Conservation (phyloP, 1,140 invertebrate genomes). For the Maconellicoccus hirsutus region DNA sequence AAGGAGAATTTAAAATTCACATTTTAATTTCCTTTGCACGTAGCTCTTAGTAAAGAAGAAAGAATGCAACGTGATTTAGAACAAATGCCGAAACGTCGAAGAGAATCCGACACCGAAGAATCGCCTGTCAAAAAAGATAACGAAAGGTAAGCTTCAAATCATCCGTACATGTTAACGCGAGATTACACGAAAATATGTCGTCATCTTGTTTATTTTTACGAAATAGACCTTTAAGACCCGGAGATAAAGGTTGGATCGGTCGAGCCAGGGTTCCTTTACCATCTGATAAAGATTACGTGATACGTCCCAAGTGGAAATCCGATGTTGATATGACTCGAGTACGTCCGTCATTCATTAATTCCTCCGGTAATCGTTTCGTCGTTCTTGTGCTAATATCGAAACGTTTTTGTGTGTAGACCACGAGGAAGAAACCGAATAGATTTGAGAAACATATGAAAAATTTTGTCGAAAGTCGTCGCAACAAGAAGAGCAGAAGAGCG, state of each 20-base stretch:
- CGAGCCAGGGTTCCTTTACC: conserved; percentile 88
- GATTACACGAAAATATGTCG: too few relatives aligned
- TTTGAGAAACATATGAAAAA: conserved; percentile 86
- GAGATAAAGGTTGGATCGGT: conserved; percentile 89
- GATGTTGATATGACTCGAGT: conserved; percentile 74
- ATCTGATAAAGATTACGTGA: conserved; percentile 93
- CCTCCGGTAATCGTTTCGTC: neutral
- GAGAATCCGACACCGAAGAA: conserved; percentile 32
- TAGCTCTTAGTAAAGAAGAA: conserved; percentile 70
- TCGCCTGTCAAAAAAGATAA: conserved; percentile 12
- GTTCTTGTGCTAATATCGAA: neutral
- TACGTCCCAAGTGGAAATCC: conserved; percentile 80
- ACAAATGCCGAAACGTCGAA: conserved; percentile 61
- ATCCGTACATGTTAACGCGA: too few relatives aligned
- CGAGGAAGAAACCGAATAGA: conserved; percentile 69
- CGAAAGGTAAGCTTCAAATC: neutral
- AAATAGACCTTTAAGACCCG: conserved; percentile 52
- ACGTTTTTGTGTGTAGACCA: conserved; percentile 40
- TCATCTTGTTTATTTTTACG: too few relatives aligned
- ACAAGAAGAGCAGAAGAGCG: conserved; percentile 62
- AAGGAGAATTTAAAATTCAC: too few relatives aligned
- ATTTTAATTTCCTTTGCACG: too few relatives aligned
- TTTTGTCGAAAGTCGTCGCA: conserved; percentile 73
- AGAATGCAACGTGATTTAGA: conserved; percentile 81
- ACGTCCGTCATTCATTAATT: conserved; percentile 22